Conservation (phyloP, 1,140 invertebrate genomes). For the Neodiprion lecontei region DNA sequence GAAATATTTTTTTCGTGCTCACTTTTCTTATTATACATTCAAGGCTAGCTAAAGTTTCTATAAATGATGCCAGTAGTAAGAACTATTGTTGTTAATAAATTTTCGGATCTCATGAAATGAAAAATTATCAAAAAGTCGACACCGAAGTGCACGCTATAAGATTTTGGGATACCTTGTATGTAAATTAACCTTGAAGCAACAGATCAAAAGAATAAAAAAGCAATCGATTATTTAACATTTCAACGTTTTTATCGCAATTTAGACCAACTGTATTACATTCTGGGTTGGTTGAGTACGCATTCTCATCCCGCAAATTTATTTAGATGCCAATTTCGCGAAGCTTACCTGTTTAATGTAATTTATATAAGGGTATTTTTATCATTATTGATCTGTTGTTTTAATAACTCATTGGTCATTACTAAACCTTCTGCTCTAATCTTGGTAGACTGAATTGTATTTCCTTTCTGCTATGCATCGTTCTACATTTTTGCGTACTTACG, state of each 20-base stretch:
- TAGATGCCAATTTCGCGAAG: no score
- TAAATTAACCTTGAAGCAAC: constrained; percentile 5
- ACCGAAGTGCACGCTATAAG: not conserved
- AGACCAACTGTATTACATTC: no score
- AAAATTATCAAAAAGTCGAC: not conserved
- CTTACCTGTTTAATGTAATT: no score
- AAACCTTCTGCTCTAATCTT: constrained; percentile 33
- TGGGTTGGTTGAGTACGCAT: not conserved
- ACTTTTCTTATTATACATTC: no score
- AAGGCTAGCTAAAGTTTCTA: no score
- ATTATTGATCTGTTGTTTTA: not conserved
- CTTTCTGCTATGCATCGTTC: constrained; percentile 34
- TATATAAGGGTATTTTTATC: no score
- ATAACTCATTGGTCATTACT: constrained; percentile 30
- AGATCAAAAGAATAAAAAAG: not conserved
- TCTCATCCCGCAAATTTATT: not conserved
- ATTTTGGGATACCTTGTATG: not conserved
- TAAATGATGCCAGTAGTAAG: no score
- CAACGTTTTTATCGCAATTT: no score
- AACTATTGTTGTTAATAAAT: no score
- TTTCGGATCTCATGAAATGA: not conserved
- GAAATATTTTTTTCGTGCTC: no score
- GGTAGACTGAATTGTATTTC: constrained; percentile 32
- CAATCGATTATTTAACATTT: not conserved
- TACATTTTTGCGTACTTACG: constrained; percentile 33